Evolutionary conservation across 2,113 vertebrate genomes (phyloP), one percentile per base, ranked within the genome.

Genomic region (Takifugu bimaculatus): DNA sequence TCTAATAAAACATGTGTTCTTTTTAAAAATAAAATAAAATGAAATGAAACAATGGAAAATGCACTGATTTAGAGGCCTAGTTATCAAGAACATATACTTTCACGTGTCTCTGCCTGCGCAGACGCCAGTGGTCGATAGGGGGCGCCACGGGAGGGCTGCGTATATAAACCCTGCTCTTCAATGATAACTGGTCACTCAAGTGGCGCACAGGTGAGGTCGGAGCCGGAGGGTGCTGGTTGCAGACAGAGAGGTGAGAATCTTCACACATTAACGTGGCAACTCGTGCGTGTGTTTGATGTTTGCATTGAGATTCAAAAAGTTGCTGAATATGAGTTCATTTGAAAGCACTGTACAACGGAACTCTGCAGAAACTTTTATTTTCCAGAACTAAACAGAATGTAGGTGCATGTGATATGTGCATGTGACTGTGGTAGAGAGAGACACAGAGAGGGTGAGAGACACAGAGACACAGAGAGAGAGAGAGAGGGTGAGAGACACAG

Each of bases 121-220:
- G 28, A 45, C 20, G 32, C 0, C 47, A 20, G 1, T 66, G 25
- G 63, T 55, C 82, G 35, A 54, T 29, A 82, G 82, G 65, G 77
- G 86, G 80, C 75, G 78, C 53, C 60, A n/a, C 49, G 44, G 25
- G 63, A n/a, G 2, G 60, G 3, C 44, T 1, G 28, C n/a, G 25
- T 50, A 71, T 79, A 84, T 75, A 85, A 75, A 79, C n/a, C 49
- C 64, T 53, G 59, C 4, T 35, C 58, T 55, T 56, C 49, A 42
- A 53, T 50, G 28, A 51, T 15, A 56, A 53, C 27, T 44, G 59
- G 14, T 14, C 54, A 20, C 20, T 20, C 20, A 20, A 20, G 20
- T 20, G 20, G 20, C 20, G 20, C 20, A 69, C 53, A 65, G 28
- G 47, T 39, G 26, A 43, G 47, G 4, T 35, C 32, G 64, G 6